These are phyloP conservation scores for Amphiprion clarkii DNA, from an alignment of 2,797 vertebrate species.

Conservation along the genomic window DNA sequence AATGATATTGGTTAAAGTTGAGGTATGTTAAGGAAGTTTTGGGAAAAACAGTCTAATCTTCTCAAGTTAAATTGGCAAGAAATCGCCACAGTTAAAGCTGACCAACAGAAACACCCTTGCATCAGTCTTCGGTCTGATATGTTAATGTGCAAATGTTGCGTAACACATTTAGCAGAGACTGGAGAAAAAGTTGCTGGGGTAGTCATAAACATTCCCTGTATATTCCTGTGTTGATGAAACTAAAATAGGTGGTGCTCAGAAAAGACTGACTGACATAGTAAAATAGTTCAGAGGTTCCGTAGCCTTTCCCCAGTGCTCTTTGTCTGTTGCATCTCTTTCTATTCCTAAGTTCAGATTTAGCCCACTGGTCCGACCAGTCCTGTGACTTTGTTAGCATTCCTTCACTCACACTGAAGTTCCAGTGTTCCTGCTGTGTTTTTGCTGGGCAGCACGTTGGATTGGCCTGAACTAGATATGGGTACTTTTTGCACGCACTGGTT, in stretches of 20 bases:
- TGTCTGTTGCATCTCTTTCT: conserved; percentile 5
- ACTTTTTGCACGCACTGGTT: conserved; percentile 48
- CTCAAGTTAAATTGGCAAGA: neutral
- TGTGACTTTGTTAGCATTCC: conserved; percentile 3
- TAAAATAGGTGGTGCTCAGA: neutral
- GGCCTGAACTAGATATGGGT: conserved; percentile 48
- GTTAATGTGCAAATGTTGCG: neutral
- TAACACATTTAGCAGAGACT: neutral
- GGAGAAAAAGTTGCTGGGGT: neutral
- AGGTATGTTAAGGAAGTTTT: neutral
- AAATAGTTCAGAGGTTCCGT: conserved; percentile 8
- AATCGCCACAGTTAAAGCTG: neutral
- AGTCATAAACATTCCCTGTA: conserved; percentile 33
- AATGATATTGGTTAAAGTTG: too few relatives aligned
- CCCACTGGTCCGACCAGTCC: neutral
- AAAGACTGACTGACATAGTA: neutral
- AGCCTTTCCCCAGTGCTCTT: neutral
- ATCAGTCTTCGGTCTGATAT: neutral
- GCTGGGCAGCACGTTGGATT: conserved; percentile 58
- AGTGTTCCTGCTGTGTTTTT: conserved; percentile 61
- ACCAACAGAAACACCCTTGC: neutral
- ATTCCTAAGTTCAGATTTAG: neutral
- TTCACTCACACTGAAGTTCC: conserved; percentile 48
- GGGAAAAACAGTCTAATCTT: neutral
- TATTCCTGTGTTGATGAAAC: conserved; percentile 27